Conservation (phyloP, 2,113 vertebrate species). For the Beaufortia kweichowensis region DNA sequence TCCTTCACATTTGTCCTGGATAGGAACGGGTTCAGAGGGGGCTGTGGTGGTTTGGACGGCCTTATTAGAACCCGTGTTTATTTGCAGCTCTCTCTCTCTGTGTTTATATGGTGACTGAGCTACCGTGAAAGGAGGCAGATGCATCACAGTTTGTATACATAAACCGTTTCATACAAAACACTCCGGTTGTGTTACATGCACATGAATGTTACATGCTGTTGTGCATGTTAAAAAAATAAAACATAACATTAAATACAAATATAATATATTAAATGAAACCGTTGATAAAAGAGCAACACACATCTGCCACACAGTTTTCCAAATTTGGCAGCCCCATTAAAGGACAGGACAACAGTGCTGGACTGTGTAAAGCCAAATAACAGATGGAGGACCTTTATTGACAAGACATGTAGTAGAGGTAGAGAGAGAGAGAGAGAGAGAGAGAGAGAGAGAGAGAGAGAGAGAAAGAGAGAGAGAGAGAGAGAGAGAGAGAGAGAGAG, state of each 20-base stretch:
- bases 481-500: neutral
- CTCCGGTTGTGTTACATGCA: too few relatives aligned
- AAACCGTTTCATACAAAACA: too few relatives aligned
- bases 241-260: too few relatives aligned
- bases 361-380: conserved; percentile 35
- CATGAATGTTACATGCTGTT: too few relatives aligned
- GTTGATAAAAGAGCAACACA: neutral
- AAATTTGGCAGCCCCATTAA: conserved; percentile 48
- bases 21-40: too few relatives aligned
- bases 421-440: neutral
- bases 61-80: conserved; percentile 36
- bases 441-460: neutral
- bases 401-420: neutral
- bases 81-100: conserved; percentile 35
- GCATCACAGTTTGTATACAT: too few relatives aligned
- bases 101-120: conserved; percentile 20
- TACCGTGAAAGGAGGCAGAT: conserved; percentile 5
- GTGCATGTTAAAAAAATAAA: too few relatives aligned
- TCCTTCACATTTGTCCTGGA: neutral
- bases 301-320: conserved; percentile 16
- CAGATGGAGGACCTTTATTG: neutral
- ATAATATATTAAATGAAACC: too few relatives aligned
- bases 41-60: conserved; percentile 9
- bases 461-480: neutral
- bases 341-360: neutral